Evolutionary conservation across 2,113 vertebrate species (phyloP).

Genomic region (Thryonomys swinderianus): DNA sequence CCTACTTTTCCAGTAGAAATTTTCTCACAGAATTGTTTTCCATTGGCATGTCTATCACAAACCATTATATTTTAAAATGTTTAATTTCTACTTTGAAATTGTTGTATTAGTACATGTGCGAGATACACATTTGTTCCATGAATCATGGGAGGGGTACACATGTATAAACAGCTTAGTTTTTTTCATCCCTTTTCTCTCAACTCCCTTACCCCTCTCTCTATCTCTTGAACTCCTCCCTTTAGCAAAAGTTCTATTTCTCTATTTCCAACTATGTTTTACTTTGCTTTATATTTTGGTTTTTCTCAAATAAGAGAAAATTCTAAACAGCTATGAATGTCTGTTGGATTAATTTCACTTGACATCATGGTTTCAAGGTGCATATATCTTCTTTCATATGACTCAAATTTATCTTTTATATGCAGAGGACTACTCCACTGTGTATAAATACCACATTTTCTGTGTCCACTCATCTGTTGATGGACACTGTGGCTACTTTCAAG

Average conservation of each 20-base stretch:
- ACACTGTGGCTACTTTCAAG: background rate
- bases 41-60: background rate
- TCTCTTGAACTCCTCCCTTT: background rate
- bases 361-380: background rate
- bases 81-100: background rate
- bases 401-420: background rate
- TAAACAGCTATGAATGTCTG: background rate
- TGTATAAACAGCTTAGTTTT: background rate
- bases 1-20: background rate
- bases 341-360: background rate
- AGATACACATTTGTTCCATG: background rate
- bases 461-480: background rate
- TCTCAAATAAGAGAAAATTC: background rate
- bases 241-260: background rate
- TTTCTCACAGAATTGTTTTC: background rate
- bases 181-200: background rate
- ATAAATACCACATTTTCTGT: background rate
- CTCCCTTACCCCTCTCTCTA: background rate
- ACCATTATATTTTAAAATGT: background rate
- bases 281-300: background rate
- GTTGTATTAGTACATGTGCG: background rate
- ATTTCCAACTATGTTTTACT: background rate
- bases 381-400: background rate
- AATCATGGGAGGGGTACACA: background rate
- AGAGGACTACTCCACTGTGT: background rate